Evolutionary conservation across 2,888 invertebrate genomes (phyloP).

Genomic region (Agriopis aurantiaria): DNA sequence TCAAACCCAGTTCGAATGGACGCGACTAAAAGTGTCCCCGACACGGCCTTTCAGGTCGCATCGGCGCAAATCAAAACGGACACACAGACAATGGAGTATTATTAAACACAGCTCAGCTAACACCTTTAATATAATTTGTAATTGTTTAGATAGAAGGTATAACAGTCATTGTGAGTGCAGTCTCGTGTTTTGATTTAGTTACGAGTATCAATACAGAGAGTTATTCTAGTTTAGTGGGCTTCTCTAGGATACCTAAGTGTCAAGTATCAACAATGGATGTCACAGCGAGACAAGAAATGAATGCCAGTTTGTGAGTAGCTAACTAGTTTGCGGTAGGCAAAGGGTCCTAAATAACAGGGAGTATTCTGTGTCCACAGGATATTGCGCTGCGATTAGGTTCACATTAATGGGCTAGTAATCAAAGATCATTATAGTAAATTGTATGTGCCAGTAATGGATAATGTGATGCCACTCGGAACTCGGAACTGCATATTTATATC

Average conservation of each 20-base stretch:
- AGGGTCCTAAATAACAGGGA: no score
- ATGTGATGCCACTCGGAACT: background rate
- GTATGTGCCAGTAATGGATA: background rate
- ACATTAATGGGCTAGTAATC: background rate
- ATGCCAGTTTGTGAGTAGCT: background rate
- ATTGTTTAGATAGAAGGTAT: constrained; percentile 39
- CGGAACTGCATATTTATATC: no score
- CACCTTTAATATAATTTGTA: constrained; percentile 14
- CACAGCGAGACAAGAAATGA: background rate
- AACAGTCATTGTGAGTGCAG: constrained; percentile 39
- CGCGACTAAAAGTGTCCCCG: background rate
- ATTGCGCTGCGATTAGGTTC: background rate
- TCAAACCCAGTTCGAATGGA: background rate
- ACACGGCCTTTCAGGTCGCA: background rate
- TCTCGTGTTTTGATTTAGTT: constrained; percentile 37
- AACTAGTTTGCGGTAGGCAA: background rate
- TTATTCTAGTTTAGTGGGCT: background rate
- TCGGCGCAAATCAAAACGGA: constrained; percentile 18
- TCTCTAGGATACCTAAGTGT: background rate
- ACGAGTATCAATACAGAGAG: constrained; percentile 13
- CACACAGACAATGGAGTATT: constrained; percentile 45
- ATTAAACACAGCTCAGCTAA: constrained; percentile 37
- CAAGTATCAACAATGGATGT: background rate
- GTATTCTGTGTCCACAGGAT: background rate
- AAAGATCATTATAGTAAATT: background rate